Percentiles rank a stretch among this genome's conserved stretches.
These are phyloP conservation scores for Gnathonemus echidnorhynchus DNA, from an alignment of 2,113 vertebrate genomes.

Conservation along the genomic window DNA sequence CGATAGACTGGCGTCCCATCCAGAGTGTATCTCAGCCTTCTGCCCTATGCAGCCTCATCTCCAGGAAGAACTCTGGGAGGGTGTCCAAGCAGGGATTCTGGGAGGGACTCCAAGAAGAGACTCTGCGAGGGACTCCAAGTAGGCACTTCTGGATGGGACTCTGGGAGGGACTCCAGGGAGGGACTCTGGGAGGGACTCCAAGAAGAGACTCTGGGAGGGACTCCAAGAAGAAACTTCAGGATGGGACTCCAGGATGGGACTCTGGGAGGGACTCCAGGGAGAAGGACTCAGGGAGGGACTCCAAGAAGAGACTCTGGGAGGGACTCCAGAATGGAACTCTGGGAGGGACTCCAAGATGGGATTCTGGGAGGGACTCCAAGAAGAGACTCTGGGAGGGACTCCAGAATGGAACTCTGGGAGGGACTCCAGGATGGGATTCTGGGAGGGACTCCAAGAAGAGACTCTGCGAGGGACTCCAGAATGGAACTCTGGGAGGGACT, in stretches of 20 bases:
- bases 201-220: neutral
- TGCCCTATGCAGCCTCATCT: neutral
- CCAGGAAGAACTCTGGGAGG: neutral
- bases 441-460: neutral
- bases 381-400: neutral
- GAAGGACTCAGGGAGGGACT: neutral
- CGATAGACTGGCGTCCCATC: neutral
- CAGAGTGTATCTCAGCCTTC: neutral
- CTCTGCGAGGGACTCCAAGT: neutral
- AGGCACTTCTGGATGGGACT: no score
- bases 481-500: neutral
- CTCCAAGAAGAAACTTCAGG: neutral
- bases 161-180: neutral
- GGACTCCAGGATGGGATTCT: no score
- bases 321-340: neutral
- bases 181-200: neutral
- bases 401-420: no score
- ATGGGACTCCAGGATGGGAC: neutral
- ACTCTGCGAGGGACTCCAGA: no score
- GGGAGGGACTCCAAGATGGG: no score
- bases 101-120: no score
- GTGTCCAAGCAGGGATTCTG: neutral
- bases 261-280: neutral
- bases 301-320: no score
- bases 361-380: no score